phyloP scores from a whole-genome alignment of 2,113 vertebrate species.

The Columbina picui region DNA sequence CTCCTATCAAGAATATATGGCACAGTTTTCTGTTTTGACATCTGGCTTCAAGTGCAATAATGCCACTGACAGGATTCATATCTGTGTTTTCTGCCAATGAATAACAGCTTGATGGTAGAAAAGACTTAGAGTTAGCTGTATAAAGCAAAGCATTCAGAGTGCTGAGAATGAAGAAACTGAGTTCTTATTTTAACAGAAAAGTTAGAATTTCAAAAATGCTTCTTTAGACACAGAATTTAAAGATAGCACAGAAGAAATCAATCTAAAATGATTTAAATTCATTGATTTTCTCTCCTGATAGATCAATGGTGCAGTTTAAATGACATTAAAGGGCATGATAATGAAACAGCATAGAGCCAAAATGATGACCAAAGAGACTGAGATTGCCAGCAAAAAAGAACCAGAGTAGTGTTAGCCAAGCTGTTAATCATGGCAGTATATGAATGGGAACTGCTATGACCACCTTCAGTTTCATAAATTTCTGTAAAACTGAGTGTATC shows the following conservation, averaged over 20 bases:
- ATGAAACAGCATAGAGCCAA: neutral
- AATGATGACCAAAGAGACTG: accelerated
- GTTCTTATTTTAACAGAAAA: neutral
- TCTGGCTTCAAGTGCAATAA: neutral
- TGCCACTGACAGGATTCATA: neutral
- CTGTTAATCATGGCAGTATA: neutral
- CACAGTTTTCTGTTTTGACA: neutral
- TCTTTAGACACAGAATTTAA: neutral
- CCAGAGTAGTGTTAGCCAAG: accelerated
- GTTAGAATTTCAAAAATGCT: neutral
- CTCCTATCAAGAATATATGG: neutral
- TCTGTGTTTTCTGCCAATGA: neutral
- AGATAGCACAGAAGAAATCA: neutral
- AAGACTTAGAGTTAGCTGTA: accelerated
- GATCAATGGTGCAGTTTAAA: neutral
- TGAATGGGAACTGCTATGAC: neutral
- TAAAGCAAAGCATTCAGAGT: neutral
- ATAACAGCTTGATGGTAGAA: neutral
- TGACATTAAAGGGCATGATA: neutral
- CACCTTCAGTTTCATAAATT: too few species aligned
- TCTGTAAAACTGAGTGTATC: too few species aligned
- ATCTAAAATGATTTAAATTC: neutral
- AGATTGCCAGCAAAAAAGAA: neutral
- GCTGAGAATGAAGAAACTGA: accelerated
- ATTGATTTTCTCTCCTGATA: neutral